These are phyloP conservation scores for Caenorhabditis sp. DNA, from an alignment of 2,888 invertebrate species.

Conservation along the genomic window DNA sequence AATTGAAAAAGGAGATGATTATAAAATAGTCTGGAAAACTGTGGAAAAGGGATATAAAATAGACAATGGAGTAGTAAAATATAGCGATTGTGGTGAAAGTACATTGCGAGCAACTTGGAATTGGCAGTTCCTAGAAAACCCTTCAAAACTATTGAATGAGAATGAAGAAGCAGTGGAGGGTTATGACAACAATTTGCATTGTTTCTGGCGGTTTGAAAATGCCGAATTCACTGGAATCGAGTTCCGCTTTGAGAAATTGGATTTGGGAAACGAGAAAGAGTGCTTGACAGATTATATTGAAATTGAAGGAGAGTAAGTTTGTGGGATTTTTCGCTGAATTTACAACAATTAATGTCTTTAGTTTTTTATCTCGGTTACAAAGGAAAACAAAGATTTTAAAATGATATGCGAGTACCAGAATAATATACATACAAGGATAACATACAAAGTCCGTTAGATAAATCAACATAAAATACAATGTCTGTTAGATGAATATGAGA, in stretches of 20 bases:
- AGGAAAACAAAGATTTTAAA: too few species aligned
- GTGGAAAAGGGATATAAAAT: conserved; percentile 15
- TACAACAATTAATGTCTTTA: too few species aligned
- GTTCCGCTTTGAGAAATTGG: conserved; percentile 52
- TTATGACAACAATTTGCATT: conserved; percentile 51
- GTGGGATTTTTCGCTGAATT: too few species aligned
- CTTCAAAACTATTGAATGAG: conserved; percentile 4
- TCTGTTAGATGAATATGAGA: too few species aligned
- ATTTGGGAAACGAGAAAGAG: conserved; percentile 73
- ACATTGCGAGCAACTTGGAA: conserved; percentile 50
- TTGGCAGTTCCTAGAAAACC: conserved; percentile 45
- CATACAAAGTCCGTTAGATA: too few species aligned
- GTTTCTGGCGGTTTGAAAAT: conserved; percentile 58
- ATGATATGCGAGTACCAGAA: too few species aligned
- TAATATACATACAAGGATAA: too few species aligned
- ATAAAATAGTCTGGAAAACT: conserved; percentile 29
- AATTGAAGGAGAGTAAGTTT: conserved; percentile 20
- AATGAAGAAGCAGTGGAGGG: conserved; percentile 17
- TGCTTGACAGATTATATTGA: conserved; percentile 44
- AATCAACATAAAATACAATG: too few species aligned
- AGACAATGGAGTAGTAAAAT: background rate
- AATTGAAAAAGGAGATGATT: conserved; percentile 15
- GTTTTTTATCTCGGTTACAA: too few species aligned
- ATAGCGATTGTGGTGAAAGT: conserved; percentile 50
- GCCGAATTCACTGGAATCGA: conserved; percentile 57